phyloP scores from a whole-genome alignment of 1,140 invertebrate genomes.

The Agrypnia vestita region DNA sequence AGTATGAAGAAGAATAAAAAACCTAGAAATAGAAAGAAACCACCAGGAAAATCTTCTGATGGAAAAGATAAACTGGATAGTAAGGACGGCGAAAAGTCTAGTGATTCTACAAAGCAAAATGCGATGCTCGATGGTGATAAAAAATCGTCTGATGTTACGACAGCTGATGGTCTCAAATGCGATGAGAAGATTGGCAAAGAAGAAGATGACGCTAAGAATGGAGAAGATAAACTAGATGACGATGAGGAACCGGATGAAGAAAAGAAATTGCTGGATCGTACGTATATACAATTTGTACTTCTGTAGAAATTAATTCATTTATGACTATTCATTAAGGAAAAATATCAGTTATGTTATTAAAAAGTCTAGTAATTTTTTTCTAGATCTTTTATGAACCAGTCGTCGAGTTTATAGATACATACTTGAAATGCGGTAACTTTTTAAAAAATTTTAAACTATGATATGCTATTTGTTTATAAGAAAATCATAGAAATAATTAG shows the following conservation, averaged over 20 bases:
- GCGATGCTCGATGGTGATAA: slow-evolving; percentile 10
- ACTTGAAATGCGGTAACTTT: no score
- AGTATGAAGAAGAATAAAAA: slow-evolving; percentile 84
- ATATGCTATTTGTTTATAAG: no score
- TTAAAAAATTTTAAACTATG: no score
- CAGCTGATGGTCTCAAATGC: slow-evolving; percentile 65
- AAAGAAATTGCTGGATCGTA: slow-evolving; percentile 88
- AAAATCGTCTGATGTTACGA: slow-evolving; percentile 13
- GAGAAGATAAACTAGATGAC: slow-evolving; percentile 62
- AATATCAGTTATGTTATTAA: no score
- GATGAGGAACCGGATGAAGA: slow-evolving; percentile 81
- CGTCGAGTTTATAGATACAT: no score
- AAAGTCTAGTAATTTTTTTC: no score
- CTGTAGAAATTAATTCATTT: no score
- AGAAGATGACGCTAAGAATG: slow-evolving; percentile 63
- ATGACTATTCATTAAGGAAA: no score
- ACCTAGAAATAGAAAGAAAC: slow-evolving; percentile 72
- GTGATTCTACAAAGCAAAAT: slow-evolving; percentile 39
- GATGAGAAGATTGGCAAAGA: slow-evolving; percentile 63
- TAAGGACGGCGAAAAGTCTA: slow-evolving; percentile 27
- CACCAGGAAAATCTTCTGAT: slow-evolving; percentile 18
- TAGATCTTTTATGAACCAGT: no score
- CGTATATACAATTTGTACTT: slow-evolving; percentile 55
- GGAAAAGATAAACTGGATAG: slow-evolving; percentile 45
- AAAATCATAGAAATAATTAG: no score